Conservation (phyloP, 2,797 vertebrate genomes). For the Poecilia gillii region DNA sequence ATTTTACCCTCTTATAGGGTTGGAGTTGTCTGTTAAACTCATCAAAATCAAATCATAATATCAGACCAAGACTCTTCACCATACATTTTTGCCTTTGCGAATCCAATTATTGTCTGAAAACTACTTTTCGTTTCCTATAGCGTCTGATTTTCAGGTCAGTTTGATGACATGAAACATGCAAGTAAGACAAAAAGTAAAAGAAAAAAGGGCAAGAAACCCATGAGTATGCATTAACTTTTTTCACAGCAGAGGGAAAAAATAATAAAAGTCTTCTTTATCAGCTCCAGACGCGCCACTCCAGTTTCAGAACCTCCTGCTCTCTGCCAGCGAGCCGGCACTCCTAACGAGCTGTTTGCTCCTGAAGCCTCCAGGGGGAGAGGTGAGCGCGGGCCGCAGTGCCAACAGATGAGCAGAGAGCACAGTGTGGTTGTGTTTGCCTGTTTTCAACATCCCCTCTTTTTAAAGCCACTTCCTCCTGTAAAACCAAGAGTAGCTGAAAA, state of each 20-base stretch:
- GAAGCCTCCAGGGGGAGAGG: slow-evolving; percentile 45
- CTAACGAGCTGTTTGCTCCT: slow-evolving; percentile 9
- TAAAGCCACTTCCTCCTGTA: slow-evolving; percentile 49
- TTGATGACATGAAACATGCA: not conserved
- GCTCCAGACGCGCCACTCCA: not conserved
- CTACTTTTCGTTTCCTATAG: not conserved
- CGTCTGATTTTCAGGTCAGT: not conserved
- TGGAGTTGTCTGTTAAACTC: not conserved
- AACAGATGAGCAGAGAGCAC: not conserved
- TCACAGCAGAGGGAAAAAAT: not conserved
- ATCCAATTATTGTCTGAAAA: not conserved
- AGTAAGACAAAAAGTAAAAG: not conserved
- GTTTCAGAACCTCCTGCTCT: not conserved
- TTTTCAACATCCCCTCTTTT: slow-evolving; percentile 31
- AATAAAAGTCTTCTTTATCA: not conserved
- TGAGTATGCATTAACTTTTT: not conserved
- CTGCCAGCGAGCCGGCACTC: not conserved
- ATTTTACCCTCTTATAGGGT: not conserved
- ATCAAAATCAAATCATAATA: not conserved
- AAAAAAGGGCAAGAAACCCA: not conserved
- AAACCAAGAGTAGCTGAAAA: slow-evolving; percentile 20
- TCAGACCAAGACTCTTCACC: not conserved
- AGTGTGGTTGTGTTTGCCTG: slow-evolving; percentile 28
- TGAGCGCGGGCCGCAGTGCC: slow-evolving; percentile 5
- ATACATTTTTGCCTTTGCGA: not conserved